Conservation (phyloP, 2,113 vertebrate genomes). For the Menura novaehollandiae region DNA sequence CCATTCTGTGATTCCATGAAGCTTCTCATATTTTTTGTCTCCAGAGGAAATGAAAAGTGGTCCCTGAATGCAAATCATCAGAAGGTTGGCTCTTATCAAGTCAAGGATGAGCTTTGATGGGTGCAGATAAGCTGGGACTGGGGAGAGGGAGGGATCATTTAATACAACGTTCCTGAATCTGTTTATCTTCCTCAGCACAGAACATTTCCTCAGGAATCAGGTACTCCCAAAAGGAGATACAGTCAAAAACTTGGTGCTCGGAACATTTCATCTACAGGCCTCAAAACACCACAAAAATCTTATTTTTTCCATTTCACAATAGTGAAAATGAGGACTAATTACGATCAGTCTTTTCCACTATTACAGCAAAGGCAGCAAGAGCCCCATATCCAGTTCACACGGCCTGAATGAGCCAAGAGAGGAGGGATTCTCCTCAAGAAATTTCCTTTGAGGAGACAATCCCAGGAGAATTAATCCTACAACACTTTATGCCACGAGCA, state of each 20-base stretch:
- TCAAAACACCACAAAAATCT: not conserved
- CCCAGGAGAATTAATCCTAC: not conserved
- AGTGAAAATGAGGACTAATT: not conserved
- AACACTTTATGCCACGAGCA: not conserved
- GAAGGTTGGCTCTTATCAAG: not conserved
- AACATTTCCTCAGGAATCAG: not conserved
- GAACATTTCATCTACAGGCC: not conserved
- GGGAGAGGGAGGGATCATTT: not conserved
- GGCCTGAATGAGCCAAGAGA: not conserved
- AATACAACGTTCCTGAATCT: not conserved
- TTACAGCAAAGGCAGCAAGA: not conserved
- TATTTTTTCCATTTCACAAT: not conserved
- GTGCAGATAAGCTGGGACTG: not conserved
- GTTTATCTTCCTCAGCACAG: not conserved
- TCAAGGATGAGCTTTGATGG: not conserved
- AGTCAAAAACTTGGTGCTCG: not conserved
- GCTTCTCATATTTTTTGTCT: not conserved
- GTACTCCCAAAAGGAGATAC: not conserved
- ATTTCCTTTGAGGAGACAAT: not conserved
- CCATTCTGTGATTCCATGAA: not conserved
- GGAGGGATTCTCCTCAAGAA: not conserved
- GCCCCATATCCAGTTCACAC: fast-evolving
- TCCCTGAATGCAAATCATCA: not conserved
- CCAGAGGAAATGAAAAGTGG: not conserved
- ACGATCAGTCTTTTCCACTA: not conserved